These are phyloP conservation scores for Ceratina japonica DNA, from an alignment of 1,140 invertebrate genomes.

Conservation along the genomic window DNA sequence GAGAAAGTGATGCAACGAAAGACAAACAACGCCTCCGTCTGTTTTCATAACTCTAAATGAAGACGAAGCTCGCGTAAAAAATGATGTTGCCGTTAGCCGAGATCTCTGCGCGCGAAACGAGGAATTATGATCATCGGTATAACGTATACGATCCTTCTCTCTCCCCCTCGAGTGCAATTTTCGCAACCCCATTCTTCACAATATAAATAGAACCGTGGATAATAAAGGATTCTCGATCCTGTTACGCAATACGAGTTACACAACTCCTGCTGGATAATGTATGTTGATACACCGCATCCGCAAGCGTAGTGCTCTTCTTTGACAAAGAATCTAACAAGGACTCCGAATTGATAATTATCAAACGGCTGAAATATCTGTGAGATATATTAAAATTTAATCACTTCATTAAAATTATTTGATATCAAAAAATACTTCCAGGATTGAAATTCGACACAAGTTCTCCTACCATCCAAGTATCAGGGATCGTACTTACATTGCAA, in stretches of 20 bases:
- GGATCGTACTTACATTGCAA: too few species aligned
- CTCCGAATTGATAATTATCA: too few species aligned
- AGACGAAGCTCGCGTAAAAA: slow-evolving; percentile 4
- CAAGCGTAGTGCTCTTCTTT: too few species aligned
- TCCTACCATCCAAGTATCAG: too few species aligned
- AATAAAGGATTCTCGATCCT: neutral
- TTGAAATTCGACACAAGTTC: too few species aligned
- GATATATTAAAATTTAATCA: too few species aligned
- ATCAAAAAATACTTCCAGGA: too few species aligned
- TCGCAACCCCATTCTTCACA: neutral
- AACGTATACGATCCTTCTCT: neutral
- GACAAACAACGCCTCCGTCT: neutral
- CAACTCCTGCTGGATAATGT: neutral
- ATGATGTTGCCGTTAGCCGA: neutral
- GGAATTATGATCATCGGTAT: slow-evolving; percentile 1
- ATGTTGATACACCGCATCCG: too few species aligned
- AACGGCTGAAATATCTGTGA: too few species aligned
- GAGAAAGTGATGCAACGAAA: neutral
- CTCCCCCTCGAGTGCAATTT: neutral
- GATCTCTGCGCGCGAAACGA: neutral
- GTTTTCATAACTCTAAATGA: neutral
- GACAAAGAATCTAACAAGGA: too few species aligned
- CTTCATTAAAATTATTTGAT: too few species aligned
- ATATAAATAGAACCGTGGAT: neutral
- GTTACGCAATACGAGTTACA: neutral